These are phyloP conservation scores for Vanacampus margaritifer DNA, from an alignment of 2,113 vertebrate species.

Conservation along the genomic window DNA sequence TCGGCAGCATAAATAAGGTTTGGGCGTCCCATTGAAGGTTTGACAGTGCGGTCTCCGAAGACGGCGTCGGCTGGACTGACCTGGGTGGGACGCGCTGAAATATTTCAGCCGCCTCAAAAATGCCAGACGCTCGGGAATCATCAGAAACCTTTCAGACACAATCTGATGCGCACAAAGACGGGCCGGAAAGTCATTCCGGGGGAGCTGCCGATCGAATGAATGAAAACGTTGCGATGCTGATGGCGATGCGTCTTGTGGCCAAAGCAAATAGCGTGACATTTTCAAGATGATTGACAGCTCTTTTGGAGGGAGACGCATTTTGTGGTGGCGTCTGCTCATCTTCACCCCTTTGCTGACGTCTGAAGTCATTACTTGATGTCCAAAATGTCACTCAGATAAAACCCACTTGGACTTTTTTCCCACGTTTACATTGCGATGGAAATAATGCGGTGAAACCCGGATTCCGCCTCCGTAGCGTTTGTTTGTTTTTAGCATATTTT, in stretches of 20 bases:
- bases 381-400: neutral
- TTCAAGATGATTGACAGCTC: constrained; percentile 16
- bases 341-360: neutral
- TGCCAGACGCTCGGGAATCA: neutral
- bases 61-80: neutral
- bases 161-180: neutral
- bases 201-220: neutral
- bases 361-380: neutral
- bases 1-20: too few species aligned
- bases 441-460: constrained; percentile 34
- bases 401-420: neutral
- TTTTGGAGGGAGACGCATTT: neutral
- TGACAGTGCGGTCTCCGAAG: neutral
- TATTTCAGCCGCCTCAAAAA: neutral
- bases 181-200: constrained; percentile 7
- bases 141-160: constrained; percentile 7
- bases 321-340: constrained; percentile 5
- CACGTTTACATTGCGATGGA: neutral
- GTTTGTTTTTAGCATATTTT: neutral
- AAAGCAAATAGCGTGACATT: constrained; percentile 24
- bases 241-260: neutral
- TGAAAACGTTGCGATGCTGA: neutral
- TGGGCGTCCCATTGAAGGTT: too few species aligned
- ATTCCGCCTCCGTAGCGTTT: constrained; percentile 4
- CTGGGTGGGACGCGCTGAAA: neutral